These are phyloP conservation scores for Pogonomyrmex californicus DNA, from an alignment of 1,140 invertebrate species.

Conservation along the genomic window DNA sequence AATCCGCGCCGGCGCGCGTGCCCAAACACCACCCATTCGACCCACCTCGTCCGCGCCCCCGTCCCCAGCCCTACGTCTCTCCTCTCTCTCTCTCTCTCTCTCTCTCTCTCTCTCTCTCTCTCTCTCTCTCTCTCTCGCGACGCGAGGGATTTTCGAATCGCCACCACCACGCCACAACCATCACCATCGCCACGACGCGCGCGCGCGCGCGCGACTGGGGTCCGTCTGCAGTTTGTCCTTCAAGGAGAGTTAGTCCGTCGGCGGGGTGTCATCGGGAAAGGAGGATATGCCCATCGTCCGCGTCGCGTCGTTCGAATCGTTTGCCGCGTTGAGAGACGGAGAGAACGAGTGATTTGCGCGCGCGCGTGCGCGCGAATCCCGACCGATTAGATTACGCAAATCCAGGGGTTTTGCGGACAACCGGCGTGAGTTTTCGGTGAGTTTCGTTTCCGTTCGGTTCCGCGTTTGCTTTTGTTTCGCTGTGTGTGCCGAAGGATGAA, in stretches of 20 bases:
- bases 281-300: conserved; percentile 32
- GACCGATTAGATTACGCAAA: not conserved
- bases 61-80: not conserved
- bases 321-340: no score
- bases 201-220: not conserved
- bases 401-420: not conserved
- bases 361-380: not conserved
- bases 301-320: not conserved
- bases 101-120: no score
- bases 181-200: not conserved
- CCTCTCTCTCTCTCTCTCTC: not conserved
- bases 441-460: not conserved
- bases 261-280: conserved; percentile 34
- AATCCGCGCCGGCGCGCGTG: conserved; percentile 35
- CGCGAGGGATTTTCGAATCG: conserved; percentile 34
- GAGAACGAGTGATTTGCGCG: conserved; percentile 4
- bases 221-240: not conserved
- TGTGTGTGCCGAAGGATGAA: no score
- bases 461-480: not conserved
- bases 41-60: not conserved
- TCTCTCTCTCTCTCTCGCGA: no score
- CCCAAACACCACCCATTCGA: not conserved
- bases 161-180: not conserved
- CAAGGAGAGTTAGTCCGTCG: not conserved
- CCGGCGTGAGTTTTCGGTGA: conserved; percentile 11